phyloP scores from a whole-genome alignment of 2,797 vertebrate species.

The Varecia variegata region DNA sequence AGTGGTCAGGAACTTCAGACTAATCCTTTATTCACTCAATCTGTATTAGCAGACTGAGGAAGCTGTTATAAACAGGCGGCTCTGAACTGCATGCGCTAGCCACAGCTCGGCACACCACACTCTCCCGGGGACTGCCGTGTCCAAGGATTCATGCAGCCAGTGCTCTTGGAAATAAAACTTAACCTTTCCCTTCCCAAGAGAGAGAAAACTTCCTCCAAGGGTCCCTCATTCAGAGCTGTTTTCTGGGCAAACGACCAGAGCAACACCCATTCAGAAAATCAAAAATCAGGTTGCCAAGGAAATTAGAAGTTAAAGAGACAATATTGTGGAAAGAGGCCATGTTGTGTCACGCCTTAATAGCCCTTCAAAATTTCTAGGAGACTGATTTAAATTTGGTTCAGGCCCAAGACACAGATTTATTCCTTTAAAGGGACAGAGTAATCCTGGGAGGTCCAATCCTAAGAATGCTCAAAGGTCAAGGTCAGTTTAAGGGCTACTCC shows the following conservation, averaged over 20 bases:
- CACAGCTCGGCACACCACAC: neutral
- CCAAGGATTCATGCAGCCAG: constrained; percentile 26
- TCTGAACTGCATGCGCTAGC: neutral
- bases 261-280: constrained; percentile 64
- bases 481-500: neutral
- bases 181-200: constrained; percentile 67
- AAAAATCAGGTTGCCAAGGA: constrained; percentile 42
- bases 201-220: constrained; percentile 39
- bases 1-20: neutral
- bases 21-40: neutral
- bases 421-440: neutral
- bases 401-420: neutral
- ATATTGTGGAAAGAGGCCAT: neutral
- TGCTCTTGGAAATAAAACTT: constrained; percentile 67
- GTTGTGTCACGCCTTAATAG: neutral
- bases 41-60: neutral
- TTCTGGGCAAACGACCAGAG: constrained; percentile 68
- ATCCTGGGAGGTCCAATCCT: neutral
- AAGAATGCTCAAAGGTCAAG: constrained; percentile 27
- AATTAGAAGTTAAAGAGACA: constrained; percentile 6
- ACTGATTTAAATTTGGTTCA: neutral
- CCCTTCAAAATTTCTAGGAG: neutral
- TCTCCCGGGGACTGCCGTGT: neutral
- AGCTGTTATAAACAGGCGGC: neutral
- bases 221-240: constrained; percentile 4